phyloP scores from a whole-genome alignment of 2,113 vertebrate genomes.

The Cyphomyrus discorhynchus region DNA sequence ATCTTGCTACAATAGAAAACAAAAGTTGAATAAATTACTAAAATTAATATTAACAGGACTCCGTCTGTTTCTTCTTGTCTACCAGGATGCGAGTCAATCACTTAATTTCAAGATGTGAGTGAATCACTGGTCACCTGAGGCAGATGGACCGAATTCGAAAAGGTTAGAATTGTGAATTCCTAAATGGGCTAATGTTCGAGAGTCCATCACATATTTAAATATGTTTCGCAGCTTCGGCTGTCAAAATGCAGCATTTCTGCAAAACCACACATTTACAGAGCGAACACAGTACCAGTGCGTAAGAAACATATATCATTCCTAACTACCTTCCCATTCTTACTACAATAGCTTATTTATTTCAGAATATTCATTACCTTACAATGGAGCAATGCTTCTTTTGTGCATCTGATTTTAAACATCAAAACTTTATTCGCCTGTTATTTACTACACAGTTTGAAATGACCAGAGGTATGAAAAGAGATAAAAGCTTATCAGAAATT shows the following conservation, averaged over 20 bases:
- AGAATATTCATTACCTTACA: neutral
- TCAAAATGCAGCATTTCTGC: slow-evolving; percentile 57
- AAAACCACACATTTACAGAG: slow-evolving; percentile 60
- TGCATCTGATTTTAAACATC: slow-evolving; percentile 71
- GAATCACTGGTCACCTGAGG: neutral
- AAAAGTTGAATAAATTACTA: neutral
- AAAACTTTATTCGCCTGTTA: slow-evolving; percentile 33
- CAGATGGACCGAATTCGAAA: neutral
- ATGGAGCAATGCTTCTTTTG: slow-evolving; percentile 58
- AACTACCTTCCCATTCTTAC: neutral
- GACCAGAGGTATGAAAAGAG: slow-evolving; percentile 52
- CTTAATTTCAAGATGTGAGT: neutral
- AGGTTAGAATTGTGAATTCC: neutral
- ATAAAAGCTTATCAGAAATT: slow-evolving; percentile 14
- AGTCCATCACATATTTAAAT: neutral
- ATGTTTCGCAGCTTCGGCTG: neutral
- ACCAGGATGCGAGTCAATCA: neutral
- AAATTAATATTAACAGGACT: neutral
- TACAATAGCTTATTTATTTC: neutral
- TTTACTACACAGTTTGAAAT: slow-evolving; percentile 75
- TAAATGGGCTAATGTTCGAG: neutral
- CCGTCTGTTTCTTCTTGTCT: neutral
- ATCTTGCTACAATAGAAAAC: neutral
- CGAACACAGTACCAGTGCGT: neutral
- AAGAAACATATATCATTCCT: neutral